These are phyloP conservation scores for Isaurus tuberculatus DNA, from an alignment of 92 coral and sea anemone genomes.

Conservation along the genomic window DNA sequence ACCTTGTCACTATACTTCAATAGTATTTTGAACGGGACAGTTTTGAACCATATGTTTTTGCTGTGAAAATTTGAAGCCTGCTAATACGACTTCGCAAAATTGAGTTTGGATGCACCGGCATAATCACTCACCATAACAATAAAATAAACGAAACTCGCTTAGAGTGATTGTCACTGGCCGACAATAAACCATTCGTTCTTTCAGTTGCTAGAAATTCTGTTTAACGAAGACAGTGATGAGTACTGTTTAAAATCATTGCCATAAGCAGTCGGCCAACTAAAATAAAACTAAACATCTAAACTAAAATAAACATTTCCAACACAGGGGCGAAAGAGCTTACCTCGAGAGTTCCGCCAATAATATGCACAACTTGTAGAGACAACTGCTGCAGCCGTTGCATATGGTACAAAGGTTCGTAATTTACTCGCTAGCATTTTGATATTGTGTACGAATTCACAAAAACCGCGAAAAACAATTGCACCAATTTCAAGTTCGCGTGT, in stretches of 20 bases:
- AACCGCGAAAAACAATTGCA: background rate
- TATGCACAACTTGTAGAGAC: conserved; percentile 39
- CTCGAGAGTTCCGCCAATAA: conserved; percentile 35
- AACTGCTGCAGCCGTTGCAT: conserved; percentile 59
- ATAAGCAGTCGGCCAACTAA: background rate
- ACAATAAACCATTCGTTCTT: no score
- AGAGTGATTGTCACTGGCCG: no score
- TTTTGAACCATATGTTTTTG: no score
- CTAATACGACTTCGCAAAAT: no score
- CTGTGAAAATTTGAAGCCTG: no score
- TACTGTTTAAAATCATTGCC: background rate
- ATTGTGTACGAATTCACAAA: background rate
- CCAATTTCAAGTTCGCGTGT: background rate
- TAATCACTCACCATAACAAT: no score
- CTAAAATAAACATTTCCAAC: background rate
- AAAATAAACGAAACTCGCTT: no score
- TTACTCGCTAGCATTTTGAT: conserved; percentile 64
- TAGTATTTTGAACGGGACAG: no score
- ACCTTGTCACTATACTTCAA: no score
- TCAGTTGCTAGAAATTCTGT: no score
- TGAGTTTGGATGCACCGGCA: no score
- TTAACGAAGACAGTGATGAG: background rate
- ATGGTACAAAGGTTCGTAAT: conserved; percentile 59
- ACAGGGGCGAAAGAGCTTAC: conserved; percentile 17
- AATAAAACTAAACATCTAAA: background rate